Percentiles rank a stretch among this genome's conserved stretches.
These are phyloP conservation scores for Varanus komodoensis DNA, from an alignment of 2,113 vertebrate genomes.

Conservation along the genomic window DNA sequence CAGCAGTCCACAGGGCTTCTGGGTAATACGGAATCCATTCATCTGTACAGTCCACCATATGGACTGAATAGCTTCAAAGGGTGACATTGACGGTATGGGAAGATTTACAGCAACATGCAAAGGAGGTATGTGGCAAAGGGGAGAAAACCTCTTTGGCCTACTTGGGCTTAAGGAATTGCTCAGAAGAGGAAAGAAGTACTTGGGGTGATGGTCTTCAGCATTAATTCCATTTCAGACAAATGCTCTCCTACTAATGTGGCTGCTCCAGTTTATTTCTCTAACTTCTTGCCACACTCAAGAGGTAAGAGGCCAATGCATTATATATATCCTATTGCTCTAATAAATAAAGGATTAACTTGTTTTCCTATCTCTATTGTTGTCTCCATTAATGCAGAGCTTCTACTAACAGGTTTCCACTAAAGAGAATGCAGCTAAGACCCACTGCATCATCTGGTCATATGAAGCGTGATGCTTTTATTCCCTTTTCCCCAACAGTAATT, in stretches of 20 bases:
- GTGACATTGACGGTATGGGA: background rate
- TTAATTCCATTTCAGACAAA: constrained; percentile 57
- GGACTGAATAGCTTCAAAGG: background rate
- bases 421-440: constrained; percentile 53
- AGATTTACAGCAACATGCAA: background rate
- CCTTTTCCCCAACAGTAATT: constrained; percentile 37
- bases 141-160: background rate
- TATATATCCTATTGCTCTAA: constrained; percentile 66
- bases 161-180: background rate
- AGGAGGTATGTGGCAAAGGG: background rate
- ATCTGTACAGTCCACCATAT: background rate
- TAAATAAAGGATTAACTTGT: constrained; percentile 77
- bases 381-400: constrained; percentile 70
- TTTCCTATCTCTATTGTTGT: constrained; percentile 63
- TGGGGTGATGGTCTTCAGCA: background rate
- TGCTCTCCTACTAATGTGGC: constrained; percentile 56
- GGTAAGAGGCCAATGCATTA: constrained; percentile 67
- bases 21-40: background rate
- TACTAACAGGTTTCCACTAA: constrained; percentile 62
- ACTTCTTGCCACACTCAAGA: constrained; percentile 63
- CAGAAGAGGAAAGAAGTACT: background rate
- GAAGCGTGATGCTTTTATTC: constrained; percentile 57
- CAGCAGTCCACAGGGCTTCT: background rate
- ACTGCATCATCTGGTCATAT: constrained; percentile 56
- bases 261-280: constrained; percentile 57